Evolutionary conservation across 2,888 invertebrate species (phyloP), one percentile per base, ranked within the genome.

Genomic region (Oxytorus armatus): DNA sequence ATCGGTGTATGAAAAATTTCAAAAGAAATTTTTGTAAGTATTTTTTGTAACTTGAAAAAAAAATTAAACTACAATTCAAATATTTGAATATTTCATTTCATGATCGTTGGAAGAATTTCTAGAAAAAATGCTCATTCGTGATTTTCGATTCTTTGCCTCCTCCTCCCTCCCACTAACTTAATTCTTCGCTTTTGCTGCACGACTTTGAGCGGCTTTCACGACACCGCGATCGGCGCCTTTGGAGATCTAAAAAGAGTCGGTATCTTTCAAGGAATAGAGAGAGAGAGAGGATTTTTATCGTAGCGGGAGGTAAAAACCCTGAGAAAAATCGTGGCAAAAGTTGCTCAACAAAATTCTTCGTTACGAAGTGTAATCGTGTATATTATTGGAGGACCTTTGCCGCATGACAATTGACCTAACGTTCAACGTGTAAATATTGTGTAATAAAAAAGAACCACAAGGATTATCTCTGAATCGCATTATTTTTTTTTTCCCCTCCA

Each of bases 371-470:
- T 53, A 42, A 44, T 70, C 29, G 49, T 76, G 72, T 72, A 53
- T 72, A 59, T 66, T 77, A 51, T 39, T 21, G n/a, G 70, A 63
- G 36, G 29, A 18, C n/a, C 42, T 66, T 55, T 21, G 2, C 18
- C 14, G 23, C 16, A 36, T 73, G 53, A 68, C 49, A 73, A 63
- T 63, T 8, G 5, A 57, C 57, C 18, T 51, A 65, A 36, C 42
- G 63, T 59, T 16, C 18, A 39, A 49, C 61, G 11, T 53, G 25
- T 66, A 44, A 33, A 63, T 63, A 75, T 55, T 51, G 21, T 49
- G 55, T 33, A 55, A 49, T 59, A 29, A 21, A 51, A 73, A 72
- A 80, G 66, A 72, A 72, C 23, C 14, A 51, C 63, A 72, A 80
- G 51, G 21, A 57, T 61, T 66, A 61, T 49, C 11, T 49, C n/a